A percentile compares a stretch with the other conserved stretches of the same genome.
Evolutionary conservation across 2,888 invertebrate genomes (phyloP).

Genomic region (Synergus laeviventris): DNA sequence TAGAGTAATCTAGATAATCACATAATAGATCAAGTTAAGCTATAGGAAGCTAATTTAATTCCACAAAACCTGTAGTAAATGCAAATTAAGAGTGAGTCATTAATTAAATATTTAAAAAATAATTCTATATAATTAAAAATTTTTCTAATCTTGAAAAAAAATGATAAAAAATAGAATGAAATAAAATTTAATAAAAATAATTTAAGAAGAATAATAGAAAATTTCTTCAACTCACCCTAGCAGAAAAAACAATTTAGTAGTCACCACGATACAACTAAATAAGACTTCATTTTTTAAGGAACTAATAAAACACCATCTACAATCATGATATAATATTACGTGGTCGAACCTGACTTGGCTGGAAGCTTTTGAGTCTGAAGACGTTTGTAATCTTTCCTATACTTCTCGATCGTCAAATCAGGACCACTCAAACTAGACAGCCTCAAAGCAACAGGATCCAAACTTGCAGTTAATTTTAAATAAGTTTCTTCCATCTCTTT

Average conservation of each 20-base stretch:
- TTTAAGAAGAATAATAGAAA: not conserved
- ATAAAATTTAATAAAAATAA: not conserved
- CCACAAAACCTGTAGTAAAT: not conserved
- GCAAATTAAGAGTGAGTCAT: not conserved
- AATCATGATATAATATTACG: slow-evolving; percentile 53
- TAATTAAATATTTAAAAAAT: not conserved
- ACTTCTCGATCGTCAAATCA: slow-evolving; percentile 72
- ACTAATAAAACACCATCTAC: slow-evolving; percentile 21
- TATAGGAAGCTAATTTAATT: not conserved
- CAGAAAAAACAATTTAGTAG: not conserved
- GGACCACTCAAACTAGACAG: slow-evolving; percentile 58
- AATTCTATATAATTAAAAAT: not conserved
- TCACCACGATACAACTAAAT: slow-evolving; percentile 12
- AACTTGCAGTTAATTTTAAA: slow-evolving; percentile 71
- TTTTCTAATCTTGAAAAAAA: not conserved
- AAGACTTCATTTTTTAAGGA: slow-evolving; percentile 41
- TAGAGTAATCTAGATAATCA: not conserved
- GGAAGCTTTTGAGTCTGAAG: slow-evolving; percentile 61
- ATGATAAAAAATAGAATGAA: not conserved
- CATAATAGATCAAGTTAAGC: not conserved
- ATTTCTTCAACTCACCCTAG: not conserved
- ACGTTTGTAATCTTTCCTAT: slow-evolving; percentile 70
- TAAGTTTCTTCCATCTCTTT: slow-evolving; percentile 74
- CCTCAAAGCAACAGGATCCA: slow-evolving; percentile 66
- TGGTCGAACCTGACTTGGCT: slow-evolving; percentile 59